phyloP scores from a whole-genome alignment of 2,113 vertebrate species.

The Carollia perspicillata region DNA sequence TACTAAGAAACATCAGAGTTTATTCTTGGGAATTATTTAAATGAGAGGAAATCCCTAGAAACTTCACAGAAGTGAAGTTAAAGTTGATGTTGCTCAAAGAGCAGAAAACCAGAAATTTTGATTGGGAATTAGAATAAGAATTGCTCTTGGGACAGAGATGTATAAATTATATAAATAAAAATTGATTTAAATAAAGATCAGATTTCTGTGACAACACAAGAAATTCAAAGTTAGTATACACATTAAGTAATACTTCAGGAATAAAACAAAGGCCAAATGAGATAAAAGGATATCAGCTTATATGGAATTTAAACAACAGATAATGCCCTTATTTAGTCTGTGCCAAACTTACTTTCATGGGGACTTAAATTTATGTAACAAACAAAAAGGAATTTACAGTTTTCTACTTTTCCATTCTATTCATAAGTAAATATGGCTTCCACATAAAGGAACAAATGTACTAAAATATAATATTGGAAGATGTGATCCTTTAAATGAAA shows the following conservation, averaged over 20 bases:
- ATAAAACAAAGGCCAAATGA: conserved; percentile 20
- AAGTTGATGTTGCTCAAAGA: conserved; percentile 16
- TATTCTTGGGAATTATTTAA: conserved; percentile 78
- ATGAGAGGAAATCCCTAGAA: conserved; percentile 60
- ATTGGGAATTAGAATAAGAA: conserved; percentile 59
- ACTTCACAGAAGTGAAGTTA: conserved; percentile 1
- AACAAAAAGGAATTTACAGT: not conserved
- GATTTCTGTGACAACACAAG: not conserved
- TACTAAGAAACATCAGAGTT: conserved; percentile 71
- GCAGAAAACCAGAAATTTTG: not conserved
- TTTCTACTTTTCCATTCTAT: not conserved
- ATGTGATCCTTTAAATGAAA: not conserved
- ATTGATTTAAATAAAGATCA: conserved; percentile 30
- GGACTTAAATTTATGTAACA: conserved; percentile 40
- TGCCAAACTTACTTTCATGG: not conserved
- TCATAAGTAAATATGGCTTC: not conserved
- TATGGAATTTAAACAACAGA: conserved; percentile 26
- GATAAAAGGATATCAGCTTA: not conserved
- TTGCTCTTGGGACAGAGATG: conserved; percentile 54
- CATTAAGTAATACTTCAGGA: conserved; percentile 21
- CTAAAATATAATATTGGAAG: not conserved
- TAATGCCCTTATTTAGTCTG: not conserved
- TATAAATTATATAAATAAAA: conserved; percentile 33
- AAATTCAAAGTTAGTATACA: conserved; percentile 9
- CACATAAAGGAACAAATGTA: not conserved